Evolutionary conservation across 1,140 invertebrate species (phyloP), one percentile per base, ranked within the genome.

Genomic region (Drosophila setifemur): DNA sequence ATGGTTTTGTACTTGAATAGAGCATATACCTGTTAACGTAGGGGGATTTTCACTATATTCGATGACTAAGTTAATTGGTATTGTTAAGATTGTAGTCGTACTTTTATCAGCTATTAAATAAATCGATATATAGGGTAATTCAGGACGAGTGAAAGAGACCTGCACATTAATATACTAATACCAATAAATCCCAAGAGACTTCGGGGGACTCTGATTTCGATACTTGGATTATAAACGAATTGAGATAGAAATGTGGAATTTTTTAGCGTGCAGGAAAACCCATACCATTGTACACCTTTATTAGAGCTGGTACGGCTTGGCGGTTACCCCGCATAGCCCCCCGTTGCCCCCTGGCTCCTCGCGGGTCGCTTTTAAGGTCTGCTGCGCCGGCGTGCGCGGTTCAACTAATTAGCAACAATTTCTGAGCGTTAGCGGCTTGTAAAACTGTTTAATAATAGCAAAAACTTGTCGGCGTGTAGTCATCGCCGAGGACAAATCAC

Each of bases 331-430:
- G 14, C 37, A 19, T 58, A 26, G 35, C 29, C 60, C 63, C 12
- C 2, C 29, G 21, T n/a, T 28, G 9, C 2, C 23, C 14, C 1
- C 2, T 2, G 6, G 6, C 42, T 43, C 2, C 1, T 7, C 14
- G n/a, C 33, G 47, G 57, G 73, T 48, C 73, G 73, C 54, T 78
- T 83, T 79, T 83, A 83, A 83, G 79, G 79, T 83, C 74, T 73
- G 73, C 12, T 83, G 79, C 79, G 79, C 79, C 79, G 79, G 79
- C 79, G 79, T 78, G 79, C 79, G 79, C 68, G 67, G 53, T 73
- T 81, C 71, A 57, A 52, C 75, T 86, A 86, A 86, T 86, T 86
- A 86, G 81, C 81, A 86, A 57, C 81, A 86, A 86, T 86, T 86
- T 86, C 68, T 61, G 79, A 83, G 35, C 74, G 79, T 86, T 86